phyloP scores from a whole-genome alignment of 2,113 vertebrate species.

The Galbula dea region DNA sequence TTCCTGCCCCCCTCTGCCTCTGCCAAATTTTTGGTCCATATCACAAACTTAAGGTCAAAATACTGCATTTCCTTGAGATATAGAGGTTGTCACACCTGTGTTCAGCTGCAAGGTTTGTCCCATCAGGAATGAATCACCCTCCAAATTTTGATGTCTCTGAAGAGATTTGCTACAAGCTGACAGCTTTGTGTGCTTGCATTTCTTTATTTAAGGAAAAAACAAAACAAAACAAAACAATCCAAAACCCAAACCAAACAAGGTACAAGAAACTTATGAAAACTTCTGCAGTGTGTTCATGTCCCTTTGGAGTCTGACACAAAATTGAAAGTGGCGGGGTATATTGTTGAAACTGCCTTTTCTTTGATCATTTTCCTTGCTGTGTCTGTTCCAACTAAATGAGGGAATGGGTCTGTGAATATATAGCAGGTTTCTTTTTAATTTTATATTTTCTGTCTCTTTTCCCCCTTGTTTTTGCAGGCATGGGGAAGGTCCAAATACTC shows the following conservation, averaged over 20 bases:
- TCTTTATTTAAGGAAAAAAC: not conserved
- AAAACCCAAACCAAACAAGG: not conserved
- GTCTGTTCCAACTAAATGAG: slow-evolving; percentile 19
- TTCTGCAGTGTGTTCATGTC: not conserved
- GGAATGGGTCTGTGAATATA: not conserved
- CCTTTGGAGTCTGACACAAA: slow-evolving; percentile 11
- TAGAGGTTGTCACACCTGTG: not conserved
- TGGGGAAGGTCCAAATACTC: not conserved
- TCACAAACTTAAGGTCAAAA: not conserved
- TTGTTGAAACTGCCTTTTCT: slow-evolving; percentile 55
- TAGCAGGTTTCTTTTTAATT: not conserved
- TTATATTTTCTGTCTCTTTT: not conserved
- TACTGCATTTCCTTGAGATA: not conserved
- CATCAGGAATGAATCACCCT: not conserved
- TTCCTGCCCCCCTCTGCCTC: not conserved
- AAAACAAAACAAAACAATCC: not conserved
- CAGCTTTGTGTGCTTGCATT: not conserved
- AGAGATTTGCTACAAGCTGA: not conserved
- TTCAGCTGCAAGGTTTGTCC: not conserved
- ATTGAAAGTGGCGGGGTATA: slow-evolving; percentile 45
- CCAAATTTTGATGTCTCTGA: not conserved
- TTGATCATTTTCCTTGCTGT: slow-evolving; percentile 46
- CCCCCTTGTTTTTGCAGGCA: not conserved
- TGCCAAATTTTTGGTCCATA: not conserved
- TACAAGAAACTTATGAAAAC: slow-evolving; percentile 27